These are phyloP conservation scores for Hapalemur alaotrensis DNA, from an alignment of 2,797 vertebrate genomes.

Conservation along the genomic window DNA sequence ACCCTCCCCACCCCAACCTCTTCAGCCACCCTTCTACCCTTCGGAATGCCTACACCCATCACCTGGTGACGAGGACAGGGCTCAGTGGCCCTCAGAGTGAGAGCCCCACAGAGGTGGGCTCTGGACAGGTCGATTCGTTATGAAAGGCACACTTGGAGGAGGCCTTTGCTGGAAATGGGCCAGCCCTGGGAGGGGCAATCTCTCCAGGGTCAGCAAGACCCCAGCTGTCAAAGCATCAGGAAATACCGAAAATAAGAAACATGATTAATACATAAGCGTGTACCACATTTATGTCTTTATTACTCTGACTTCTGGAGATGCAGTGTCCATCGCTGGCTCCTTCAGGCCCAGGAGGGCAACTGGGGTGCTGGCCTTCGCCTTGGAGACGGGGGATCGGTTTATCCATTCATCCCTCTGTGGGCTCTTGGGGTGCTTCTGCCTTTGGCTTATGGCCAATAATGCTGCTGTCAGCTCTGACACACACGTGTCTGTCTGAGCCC, in stretches of 20 bases:
- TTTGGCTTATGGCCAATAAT: fast-evolving
- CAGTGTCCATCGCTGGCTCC: too few species aligned
- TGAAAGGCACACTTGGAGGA: neutral
- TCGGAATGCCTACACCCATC: too few species aligned
- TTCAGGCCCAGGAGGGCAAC: too few species aligned
- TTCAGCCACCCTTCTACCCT: neutral
- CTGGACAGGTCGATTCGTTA: neutral
- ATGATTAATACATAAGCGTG: fast-evolving
- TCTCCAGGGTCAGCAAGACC: neutral
- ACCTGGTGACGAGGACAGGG: neutral
- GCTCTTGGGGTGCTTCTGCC: neutral
- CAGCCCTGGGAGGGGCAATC: too few species aligned
- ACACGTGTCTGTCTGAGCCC: neutral
- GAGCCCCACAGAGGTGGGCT: neutral
- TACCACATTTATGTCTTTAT: neutral
- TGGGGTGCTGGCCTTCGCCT: too few species aligned
- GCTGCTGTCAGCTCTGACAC: fast-evolving
- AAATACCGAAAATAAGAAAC: neutral
- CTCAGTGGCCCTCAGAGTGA: fast-evolving
- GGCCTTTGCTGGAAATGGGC: neutral
- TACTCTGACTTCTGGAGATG: too few species aligned
- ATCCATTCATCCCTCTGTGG: fast-evolving
- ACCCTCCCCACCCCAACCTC: fast-evolving
- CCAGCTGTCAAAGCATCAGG: neutral
- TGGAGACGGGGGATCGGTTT: too few species aligned